Percentiles rank a stretch among this genome's conserved stretches.
These are phyloP conservation scores for Aromia moschata DNA, from an alignment of 2,888 invertebrate species.

Conservation along the genomic window DNA sequence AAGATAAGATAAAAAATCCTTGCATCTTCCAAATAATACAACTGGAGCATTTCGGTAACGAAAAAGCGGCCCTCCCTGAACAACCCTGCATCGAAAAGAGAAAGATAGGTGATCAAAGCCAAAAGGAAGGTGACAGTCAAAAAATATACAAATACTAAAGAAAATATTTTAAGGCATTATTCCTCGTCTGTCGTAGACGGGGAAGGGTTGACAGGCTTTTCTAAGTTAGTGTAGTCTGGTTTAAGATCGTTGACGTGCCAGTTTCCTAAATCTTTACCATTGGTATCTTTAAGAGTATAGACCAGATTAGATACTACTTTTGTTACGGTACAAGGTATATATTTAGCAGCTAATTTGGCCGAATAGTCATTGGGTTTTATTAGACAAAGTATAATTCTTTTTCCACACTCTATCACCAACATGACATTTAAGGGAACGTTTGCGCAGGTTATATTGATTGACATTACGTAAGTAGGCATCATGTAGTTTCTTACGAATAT, in stretches of 20 bases:
- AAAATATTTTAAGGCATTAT: no score
- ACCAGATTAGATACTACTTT: constrained; percentile 35
- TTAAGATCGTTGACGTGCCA: constrained; percentile 41
- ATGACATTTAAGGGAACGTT: constrained; percentile 30
- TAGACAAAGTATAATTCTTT: constrained; percentile 32
- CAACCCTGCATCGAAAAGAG: no score
- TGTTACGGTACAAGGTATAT: constrained; percentile 35
- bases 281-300: constrained; percentile 32
- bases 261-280: constrained; percentile 34
- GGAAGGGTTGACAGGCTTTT: no score
- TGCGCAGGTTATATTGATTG: constrained; percentile 38
- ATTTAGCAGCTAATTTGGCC: constrained; percentile 39
- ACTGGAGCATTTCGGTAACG: no score
- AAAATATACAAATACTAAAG: no score
- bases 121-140: no score
- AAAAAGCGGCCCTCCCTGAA: no score
- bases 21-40: no score
- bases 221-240: background rate
- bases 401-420: constrained; percentile 40
- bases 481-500: constrained; percentile 27
- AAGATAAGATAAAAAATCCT: no score
- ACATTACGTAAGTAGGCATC: constrained; percentile 28
- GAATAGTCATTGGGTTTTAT: constrained; percentile 33
- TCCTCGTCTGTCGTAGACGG: no score
- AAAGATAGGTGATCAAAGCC: no score